A percentile compares a stretch with the other conserved stretches of the same genome.
phyloP scores from a whole-genome alignment of 2,888 invertebrate genomes.

The Plagodis dolabraria region DNA sequence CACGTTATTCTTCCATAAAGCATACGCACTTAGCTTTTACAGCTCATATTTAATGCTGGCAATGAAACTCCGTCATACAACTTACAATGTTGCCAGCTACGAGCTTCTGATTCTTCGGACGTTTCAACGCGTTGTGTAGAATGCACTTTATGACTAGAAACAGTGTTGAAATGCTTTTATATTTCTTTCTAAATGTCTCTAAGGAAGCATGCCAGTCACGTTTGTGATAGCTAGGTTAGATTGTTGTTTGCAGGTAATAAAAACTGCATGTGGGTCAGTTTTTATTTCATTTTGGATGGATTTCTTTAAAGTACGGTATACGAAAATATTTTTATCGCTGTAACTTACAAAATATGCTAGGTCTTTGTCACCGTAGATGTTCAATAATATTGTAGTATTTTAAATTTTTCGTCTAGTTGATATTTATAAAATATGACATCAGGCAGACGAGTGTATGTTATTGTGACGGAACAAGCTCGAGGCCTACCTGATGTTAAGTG shows the following conservation, averaged over 20 bases:
- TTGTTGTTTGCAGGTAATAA: background rate
- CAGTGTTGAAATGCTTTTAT: conserved; percentile 18
- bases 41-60: conserved; percentile 48
- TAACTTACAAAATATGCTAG: too few relatives aligned
- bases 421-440: too few relatives aligned
- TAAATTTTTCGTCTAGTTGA: too few relatives aligned
- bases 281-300: too few relatives aligned
- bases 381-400: too few relatives aligned
- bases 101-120: conserved; percentile 34
- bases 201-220: conserved; percentile 2
- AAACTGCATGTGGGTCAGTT: too few relatives aligned
- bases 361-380: too few relatives aligned
- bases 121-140: conserved; percentile 13
- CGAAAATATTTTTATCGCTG: too few relatives aligned
- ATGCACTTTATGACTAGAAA: conserved; percentile 31
- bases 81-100: conserved; percentile 44
- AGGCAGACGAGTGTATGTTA: too few relatives aligned
- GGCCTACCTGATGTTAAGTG: too few relatives aligned
- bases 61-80: conserved; percentile 46
- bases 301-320: too few relatives aligned
- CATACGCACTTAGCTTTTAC: conserved; percentile 58
- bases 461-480: too few relatives aligned
- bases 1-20: conserved; percentile 49
- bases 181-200: conserved; percentile 1
- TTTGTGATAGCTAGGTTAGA: background rate